phyloP scores from a whole-genome alignment of 2,888 invertebrate species.

The Strigamia crassipes region DNA sequence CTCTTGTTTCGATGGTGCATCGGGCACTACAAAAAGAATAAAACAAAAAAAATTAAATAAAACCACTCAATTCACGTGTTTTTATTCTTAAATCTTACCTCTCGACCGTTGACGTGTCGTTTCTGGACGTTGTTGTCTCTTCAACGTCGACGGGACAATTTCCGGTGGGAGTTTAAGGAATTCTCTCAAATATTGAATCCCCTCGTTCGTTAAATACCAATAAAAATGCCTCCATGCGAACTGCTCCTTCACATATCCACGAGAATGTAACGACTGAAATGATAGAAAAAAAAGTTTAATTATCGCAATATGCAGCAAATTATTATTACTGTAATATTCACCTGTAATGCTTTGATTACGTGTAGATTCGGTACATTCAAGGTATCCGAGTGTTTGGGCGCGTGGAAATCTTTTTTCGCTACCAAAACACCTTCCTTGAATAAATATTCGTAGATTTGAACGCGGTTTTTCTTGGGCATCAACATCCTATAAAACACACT shows the following conservation, averaged over 20 bases:
- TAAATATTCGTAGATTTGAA: conserved; percentile 94
- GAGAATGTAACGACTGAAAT: conserved; percentile 83
- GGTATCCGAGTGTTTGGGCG: conserved; percentile 95
- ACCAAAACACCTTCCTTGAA: conserved; percentile 99
- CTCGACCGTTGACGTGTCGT: conserved; percentile 75
- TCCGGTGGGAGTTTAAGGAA: conserved; percentile 97
- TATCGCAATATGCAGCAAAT: not conserved
- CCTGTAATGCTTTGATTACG: conserved; percentile 96
- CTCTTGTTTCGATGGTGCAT: conserved; percentile 44
- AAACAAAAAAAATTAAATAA: conserved; percentile 52
- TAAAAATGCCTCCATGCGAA: conserved; percentile 99
- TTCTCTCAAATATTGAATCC: conserved; percentile 93
- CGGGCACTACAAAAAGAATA: conserved; percentile 50
- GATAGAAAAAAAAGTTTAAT: conserved; percentile 50
- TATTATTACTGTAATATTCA: conserved; percentile 55
- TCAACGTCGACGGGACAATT: conserved; percentile 97
- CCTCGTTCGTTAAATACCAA: conserved; percentile 98
- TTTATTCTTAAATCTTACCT: conserved; percentile 22
- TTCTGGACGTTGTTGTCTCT: conserved; percentile 85
- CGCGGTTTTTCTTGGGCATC: conserved; percentile 99
- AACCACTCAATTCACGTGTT: not conserved
- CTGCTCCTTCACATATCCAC: conserved; percentile 98
- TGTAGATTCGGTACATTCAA: conserved; percentile 95
- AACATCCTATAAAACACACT: conserved; percentile 76
- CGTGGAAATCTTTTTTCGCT: conserved; percentile 97